Percentiles rank a stretch among this genome's conserved stretches.
Conservation (phyloP, 2,888 invertebrate species). For the Ennomos quercinarius region DNA sequence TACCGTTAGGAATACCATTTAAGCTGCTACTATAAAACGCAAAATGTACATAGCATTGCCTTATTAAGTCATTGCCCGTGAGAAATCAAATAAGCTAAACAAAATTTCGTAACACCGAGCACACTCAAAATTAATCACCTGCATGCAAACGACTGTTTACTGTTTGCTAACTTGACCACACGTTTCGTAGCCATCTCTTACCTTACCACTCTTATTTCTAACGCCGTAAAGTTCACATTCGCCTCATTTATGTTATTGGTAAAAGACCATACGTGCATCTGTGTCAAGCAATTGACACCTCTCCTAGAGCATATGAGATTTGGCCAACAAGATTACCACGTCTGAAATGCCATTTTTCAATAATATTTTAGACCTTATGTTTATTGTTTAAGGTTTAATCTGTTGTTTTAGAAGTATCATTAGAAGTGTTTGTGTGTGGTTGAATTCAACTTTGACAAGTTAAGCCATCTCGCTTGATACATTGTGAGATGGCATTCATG, state of each 20-base stretch:
- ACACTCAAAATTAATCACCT: constrained; percentile 40
- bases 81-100: constrained; percentile 37
- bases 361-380: constrained; percentile 9
- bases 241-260: constrained; percentile 24
- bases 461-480: constrained; percentile 55
- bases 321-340: constrained; percentile 48
- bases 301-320: constrained; percentile 55
- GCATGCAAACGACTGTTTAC: constrained; percentile 40
- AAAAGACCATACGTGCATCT: constrained; percentile 47
- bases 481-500: constrained; percentile 49
- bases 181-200: constrained; percentile 9
- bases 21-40: too few relatives aligned
- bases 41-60: background rate
- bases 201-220: constrained; percentile 26
- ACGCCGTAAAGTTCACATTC: constrained; percentile 38
- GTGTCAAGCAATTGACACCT: constrained; percentile 65
- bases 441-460: constrained; percentile 61
- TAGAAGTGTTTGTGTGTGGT: constrained; percentile 44
- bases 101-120: constrained; percentile 37
- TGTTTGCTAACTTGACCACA: constrained; percentile 41
- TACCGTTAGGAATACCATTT: too few relatives aligned
- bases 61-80: constrained; percentile 36
- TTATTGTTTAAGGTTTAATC: constrained; percentile 25
- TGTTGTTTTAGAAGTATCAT: constrained; percentile 1
- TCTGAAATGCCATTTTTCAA: constrained; percentile 2